Evolutionary conservation across 2,888 invertebrate species (phyloP).

Genomic region (Allygus modestus): DNA sequence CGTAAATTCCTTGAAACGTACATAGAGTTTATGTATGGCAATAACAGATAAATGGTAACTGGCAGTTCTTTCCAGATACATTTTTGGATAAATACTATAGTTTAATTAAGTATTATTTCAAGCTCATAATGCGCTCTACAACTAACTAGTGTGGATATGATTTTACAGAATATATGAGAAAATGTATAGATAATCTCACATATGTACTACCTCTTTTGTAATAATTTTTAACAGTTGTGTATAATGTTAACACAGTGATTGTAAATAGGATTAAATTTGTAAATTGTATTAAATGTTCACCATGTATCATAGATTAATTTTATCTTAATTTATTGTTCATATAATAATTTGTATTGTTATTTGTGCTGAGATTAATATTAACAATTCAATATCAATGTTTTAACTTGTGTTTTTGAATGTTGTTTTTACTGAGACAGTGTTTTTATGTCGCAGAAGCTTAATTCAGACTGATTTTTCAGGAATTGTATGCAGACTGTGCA

Average conservation of each 20-base stretch:
- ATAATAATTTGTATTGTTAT: background rate
- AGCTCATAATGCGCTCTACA: background rate
- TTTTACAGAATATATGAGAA: background rate
- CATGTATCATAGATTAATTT: conserved; percentile 37
- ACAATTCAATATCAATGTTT: background rate
- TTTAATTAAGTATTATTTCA: background rate
- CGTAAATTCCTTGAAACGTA: no score
- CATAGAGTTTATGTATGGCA: no score
- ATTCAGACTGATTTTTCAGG: conserved; percentile 34
- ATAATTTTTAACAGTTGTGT: conserved; percentile 13
- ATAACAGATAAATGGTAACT: no score
- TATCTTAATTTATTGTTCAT: conserved; percentile 32
- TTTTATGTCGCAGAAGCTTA: background rate
- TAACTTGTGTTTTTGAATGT: background rate
- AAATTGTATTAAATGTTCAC: conserved; percentile 46
- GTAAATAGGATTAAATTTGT: conserved; percentile 20
- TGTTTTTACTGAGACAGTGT: background rate
- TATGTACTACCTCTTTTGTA: conserved; percentile 45
- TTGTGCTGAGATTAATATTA: background rate
- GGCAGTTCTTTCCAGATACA: no score
- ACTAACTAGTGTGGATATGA: background rate
- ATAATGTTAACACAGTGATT: conserved; percentile 8
- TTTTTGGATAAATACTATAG: no score
- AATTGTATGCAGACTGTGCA: background rate
- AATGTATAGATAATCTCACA: background rate